Conservation (phyloP, 2,888 invertebrate genomes). For the Andrena camellia region DNA sequence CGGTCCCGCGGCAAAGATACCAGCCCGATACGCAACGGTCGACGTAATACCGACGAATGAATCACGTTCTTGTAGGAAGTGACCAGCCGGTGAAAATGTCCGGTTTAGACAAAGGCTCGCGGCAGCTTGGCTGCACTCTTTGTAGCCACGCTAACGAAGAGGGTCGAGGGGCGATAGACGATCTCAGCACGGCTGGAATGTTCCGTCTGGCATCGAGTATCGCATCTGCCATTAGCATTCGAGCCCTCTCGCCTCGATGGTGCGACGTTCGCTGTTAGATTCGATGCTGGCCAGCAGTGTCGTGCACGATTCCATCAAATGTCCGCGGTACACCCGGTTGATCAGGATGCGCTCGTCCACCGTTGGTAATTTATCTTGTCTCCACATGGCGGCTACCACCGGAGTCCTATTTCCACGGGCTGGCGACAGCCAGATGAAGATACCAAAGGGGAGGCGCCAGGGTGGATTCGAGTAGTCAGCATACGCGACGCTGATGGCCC, state of each 20-base stretch:
- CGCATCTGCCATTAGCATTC: constrained; percentile 81
- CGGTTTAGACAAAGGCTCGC: constrained; percentile 59
- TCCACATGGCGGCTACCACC: constrained; percentile 48
- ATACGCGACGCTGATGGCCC: not conserved
- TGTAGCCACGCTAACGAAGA: constrained; percentile 76
- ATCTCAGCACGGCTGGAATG: constrained; percentile 80
- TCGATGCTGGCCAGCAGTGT: constrained; percentile 52
- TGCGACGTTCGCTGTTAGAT: constrained; percentile 63
- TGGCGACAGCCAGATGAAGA: constrained; percentile 30
- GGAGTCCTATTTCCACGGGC: constrained; percentile 37
- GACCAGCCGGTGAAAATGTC: constrained; percentile 54
- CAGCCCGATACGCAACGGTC: constrained; percentile 42
- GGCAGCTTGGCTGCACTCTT: constrained; percentile 47
- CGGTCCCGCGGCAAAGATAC: constrained; percentile 48
- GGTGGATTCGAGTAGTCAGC: not conserved
- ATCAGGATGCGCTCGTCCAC: constrained; percentile 68
- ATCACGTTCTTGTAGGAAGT: constrained; percentile 60
- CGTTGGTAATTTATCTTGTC: constrained; percentile 69
- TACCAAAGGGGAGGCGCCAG: constrained; percentile 15
- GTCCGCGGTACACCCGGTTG: constrained; percentile 52
- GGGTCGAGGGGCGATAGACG: constrained; percentile 78
- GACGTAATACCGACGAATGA: constrained; percentile 51
- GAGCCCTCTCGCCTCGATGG: constrained; percentile 64
- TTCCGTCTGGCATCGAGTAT: constrained; percentile 80
- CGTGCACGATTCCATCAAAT: constrained; percentile 66